phyloP scores from a whole-genome alignment of 2,797 vertebrate genomes.

The Myotis pilosus region DNA sequence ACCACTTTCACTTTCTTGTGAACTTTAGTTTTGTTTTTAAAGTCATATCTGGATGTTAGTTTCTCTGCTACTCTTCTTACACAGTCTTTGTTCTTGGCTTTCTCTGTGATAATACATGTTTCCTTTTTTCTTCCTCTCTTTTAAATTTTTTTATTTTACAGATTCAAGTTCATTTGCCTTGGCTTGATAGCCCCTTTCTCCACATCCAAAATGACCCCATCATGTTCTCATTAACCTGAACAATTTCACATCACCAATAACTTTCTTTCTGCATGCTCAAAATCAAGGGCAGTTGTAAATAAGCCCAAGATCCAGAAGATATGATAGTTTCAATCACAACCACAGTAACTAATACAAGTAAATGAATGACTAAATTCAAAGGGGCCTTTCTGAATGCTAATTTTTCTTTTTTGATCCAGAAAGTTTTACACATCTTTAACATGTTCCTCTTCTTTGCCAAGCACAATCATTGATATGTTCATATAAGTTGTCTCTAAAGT shows the following conservation, averaged over 20 bases:
- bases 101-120: neutral
- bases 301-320: neutral
- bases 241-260: neutral
- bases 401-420: conserved; percentile 25
- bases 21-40: neutral
- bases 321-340: neutral
- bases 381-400: neutral
- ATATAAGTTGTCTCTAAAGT: neutral
- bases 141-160: neutral
- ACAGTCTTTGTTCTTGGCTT: neutral
- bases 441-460: neutral
- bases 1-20: neutral
- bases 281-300: neutral
- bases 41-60: neutral
- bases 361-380: neutral
- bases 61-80: neutral
- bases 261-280: neutral
- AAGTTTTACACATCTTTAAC: neutral
- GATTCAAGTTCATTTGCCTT: neutral
- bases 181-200: neutral
- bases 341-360: neutral
- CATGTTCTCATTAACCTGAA: neutral
- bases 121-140: neutral
- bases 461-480: neutral
- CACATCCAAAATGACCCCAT: neutral